These are phyloP conservation scores for Centropristis striata DNA, from an alignment of 2,113 vertebrate species.

Conservation along the genomic window DNA sequence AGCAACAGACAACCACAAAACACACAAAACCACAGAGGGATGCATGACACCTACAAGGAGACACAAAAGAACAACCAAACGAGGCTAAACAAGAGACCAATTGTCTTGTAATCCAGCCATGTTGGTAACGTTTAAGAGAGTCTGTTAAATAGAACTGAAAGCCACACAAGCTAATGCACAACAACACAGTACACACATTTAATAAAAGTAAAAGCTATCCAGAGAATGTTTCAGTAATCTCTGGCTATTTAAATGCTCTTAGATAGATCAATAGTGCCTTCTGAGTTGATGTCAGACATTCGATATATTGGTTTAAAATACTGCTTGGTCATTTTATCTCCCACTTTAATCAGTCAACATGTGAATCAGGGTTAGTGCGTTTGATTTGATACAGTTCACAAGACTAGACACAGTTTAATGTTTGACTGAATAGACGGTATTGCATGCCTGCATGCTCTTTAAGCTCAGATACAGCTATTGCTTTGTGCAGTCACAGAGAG, in stretches of 20 bases:
- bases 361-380: not conserved
- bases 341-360: not conserved
- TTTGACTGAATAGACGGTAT: not conserved
- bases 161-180: not conserved
- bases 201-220: not conserved
- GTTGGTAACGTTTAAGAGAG: too few species aligned
- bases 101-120: too few species aligned
- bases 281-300: not conserved
- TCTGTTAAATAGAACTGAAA: not conserved
- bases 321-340: not conserved
- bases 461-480: not conserved
- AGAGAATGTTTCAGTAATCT: not conserved
- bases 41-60: too few species aligned
- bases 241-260: not conserved
- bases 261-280: not conserved
- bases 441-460: conserved; percentile 2
- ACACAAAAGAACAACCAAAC: too few species aligned
- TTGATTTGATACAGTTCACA: not conserved
- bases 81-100: too few species aligned
- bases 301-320: not conserved
- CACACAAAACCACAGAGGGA: too few species aligned
- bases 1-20: too few species aligned
- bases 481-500: not conserved
- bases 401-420: not conserved
- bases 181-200: not conserved